Evolutionary conservation across 2,888 invertebrate species (phyloP).

Genomic region (Drosophila emarginata): DNA sequence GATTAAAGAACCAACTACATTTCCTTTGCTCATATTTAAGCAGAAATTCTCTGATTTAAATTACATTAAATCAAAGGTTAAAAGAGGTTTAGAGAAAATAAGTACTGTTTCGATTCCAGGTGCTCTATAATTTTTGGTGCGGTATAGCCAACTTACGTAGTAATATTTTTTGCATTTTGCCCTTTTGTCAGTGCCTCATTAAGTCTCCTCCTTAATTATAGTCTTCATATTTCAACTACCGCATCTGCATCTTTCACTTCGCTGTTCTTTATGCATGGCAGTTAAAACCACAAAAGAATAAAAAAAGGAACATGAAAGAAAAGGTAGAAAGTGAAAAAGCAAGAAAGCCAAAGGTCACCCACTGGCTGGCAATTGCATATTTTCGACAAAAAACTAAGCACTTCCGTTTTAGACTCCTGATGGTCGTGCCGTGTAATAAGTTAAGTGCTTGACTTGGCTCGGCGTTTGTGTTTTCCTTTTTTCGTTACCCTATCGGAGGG

Average conservation of each 20-base stretch:
- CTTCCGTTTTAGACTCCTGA: slow-evolving; percentile 56
- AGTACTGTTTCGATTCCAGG: not conserved
- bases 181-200: not conserved
- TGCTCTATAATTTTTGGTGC: not conserved
- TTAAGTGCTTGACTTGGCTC: slow-evolving; percentile 69
- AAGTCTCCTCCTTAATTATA: not conserved
- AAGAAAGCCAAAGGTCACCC: slow-evolving; percentile 8
- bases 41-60: not conserved
- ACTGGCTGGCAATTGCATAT: slow-evolving; percentile 57
- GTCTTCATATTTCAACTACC: slow-evolving; percentile 2
- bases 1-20: not conserved
- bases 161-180: not conserved
- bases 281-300: not conserved
- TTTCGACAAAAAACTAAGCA: slow-evolving; percentile 71
- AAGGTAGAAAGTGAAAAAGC: not conserved
- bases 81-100: not conserved
- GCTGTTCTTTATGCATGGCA: not conserved
- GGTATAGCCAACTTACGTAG: not conserved
- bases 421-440: slow-evolving; percentile 73
- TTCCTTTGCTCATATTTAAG: not conserved
- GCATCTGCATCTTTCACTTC: not conserved
- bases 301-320: not conserved
- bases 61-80: not conserved
- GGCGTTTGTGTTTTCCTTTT: slow-evolving; percentile 51
- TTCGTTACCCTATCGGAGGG: slow-evolving; percentile 19